Conservation (phyloP, 2,797 vertebrate genomes). For the Carapus acus region DNA sequence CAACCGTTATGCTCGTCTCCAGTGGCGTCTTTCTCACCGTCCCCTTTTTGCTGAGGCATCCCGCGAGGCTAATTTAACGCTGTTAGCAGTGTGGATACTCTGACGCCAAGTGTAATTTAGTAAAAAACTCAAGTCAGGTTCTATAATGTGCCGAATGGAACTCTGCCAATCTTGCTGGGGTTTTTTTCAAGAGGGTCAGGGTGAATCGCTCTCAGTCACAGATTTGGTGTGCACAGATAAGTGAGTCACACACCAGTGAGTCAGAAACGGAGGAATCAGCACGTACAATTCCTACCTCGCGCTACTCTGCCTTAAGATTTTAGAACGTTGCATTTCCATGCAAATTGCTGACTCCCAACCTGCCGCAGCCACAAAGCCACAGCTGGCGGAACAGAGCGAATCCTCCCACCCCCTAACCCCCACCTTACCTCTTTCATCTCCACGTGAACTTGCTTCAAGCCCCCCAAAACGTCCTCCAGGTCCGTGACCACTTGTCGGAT, state of each 20-base stretch:
- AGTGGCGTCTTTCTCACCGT: conserved; percentile 11
- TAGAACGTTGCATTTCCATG: conserved; percentile 47
- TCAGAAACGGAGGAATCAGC: conserved; percentile 50
- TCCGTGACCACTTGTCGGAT: conserved; percentile 77
- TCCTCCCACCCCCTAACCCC: too few species aligned
- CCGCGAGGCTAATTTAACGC: conserved; percentile 41
- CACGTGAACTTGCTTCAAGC: conserved; percentile 77
- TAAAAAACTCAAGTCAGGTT: conserved; percentile 35
- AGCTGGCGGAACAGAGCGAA: too few species aligned
- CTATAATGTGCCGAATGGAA: conserved; percentile 49
- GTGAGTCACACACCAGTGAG: conserved; percentile 35
- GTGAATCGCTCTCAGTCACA: conserved; percentile 49
- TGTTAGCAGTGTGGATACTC: conserved; percentile 51
- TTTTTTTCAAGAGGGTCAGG: conserved; percentile 58
- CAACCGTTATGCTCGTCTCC: conserved; percentile 12
- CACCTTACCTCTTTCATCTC: conserved; percentile 79
- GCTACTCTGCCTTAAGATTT: conserved; percentile 35
- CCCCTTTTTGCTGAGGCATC: conserved; percentile 21
- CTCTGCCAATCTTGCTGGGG: conserved; percentile 48
- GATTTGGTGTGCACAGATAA: conserved; percentile 39
- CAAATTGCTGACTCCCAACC: conserved; percentile 18
- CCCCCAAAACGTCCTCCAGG: conserved; percentile 76
- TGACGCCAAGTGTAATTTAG: conserved; percentile 52
- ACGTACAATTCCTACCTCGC: conserved; percentile 7
- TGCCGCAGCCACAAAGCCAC: not conserved